Conservation (phyloP, 1,140 invertebrate species). For the Leptoteleia sp. region DNA sequence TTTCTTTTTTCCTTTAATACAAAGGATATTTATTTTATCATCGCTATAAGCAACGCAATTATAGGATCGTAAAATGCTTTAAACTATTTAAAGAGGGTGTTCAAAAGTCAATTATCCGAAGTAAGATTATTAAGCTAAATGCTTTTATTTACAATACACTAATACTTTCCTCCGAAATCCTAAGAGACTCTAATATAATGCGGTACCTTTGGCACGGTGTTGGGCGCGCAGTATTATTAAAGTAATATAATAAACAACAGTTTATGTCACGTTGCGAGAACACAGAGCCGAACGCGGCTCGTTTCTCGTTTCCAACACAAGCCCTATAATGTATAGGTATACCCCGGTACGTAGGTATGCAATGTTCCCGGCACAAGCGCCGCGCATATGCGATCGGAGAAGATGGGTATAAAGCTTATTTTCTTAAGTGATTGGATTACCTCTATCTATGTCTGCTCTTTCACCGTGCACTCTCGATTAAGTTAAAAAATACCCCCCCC, state of each 20-base stretch:
- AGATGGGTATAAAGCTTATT: conserved; percentile 68
- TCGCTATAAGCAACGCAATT: background rate
- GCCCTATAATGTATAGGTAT: conserved; percentile 41
- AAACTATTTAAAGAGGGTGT: conserved; percentile 14
- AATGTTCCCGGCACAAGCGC: conserved; percentile 33
- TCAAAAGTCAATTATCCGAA: conserved; percentile 44
- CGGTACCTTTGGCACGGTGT: conserved; percentile 59
- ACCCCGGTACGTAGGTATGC: conserved; percentile 42
- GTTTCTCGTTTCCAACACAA: conserved; percentile 32
- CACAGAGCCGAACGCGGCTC: conserved; percentile 49
- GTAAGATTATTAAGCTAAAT: conserved; percentile 49
- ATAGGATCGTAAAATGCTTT: conserved; percentile 6
- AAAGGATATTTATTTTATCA: background rate
- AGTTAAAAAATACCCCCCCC: conserved; percentile 59
- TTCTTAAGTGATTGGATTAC: conserved; percentile 72
- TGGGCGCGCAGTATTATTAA: conserved; percentile 61
- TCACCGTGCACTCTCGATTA: conserved; percentile 39
- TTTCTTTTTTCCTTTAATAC: too few species aligned
- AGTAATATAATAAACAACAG: conserved; percentile 72
- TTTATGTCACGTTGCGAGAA: conserved; percentile 69
- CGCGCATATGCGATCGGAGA: conserved; percentile 61
- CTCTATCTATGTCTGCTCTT: conserved; percentile 53
- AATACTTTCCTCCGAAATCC: conserved; percentile 43
- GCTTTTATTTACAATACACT: conserved; percentile 48
- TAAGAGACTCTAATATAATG: conserved; percentile 65